Percentiles rank a stretch among this genome's conserved stretches.
Evolutionary conservation across 1,140 invertebrate species (phyloP).

Genomic region (Yoshiicerus persimilis): DNA sequence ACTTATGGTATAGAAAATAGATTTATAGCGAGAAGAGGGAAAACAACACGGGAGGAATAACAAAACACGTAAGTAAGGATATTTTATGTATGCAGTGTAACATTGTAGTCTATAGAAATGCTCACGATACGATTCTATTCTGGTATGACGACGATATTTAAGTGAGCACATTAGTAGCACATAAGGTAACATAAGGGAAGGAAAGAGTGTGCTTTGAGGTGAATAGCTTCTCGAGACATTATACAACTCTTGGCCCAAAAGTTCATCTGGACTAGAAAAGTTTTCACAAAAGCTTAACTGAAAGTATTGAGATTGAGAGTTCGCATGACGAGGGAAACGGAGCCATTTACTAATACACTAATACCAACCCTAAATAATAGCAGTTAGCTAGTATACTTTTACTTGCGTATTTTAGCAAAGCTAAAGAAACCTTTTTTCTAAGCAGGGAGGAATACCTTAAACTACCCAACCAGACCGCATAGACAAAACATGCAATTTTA

Average conservation of each 20-base stretch:
- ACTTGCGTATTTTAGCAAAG: neutral
- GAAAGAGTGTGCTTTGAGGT: neutral
- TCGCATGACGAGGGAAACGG: neutral
- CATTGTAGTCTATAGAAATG: too few relatives aligned
- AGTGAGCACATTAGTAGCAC: neutral
- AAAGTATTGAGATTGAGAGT: conserved; percentile 14
- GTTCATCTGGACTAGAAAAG: neutral
- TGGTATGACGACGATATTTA: too few relatives aligned
- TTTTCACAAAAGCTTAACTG: neutral
- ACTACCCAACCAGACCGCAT: neutral
- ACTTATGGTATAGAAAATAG: too few relatives aligned
- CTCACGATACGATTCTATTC: neutral
- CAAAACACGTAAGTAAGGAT: too few relatives aligned
- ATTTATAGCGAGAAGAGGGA: neutral
- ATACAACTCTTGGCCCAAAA: neutral
- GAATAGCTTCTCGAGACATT: conserved; percentile 1
- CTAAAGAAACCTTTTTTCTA: neutral
- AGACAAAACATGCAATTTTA: neutral
- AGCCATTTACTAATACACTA: neutral
- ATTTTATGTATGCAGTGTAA: too few relatives aligned
- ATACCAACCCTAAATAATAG: neutral
- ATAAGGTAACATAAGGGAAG: neutral
- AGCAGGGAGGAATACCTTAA: neutral
- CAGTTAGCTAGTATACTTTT: neutral
- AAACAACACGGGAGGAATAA: neutral